Evolutionary conservation across 1,140 invertebrate genomes (phyloP).

Genomic region (Diorhabda sublineata): DNA sequence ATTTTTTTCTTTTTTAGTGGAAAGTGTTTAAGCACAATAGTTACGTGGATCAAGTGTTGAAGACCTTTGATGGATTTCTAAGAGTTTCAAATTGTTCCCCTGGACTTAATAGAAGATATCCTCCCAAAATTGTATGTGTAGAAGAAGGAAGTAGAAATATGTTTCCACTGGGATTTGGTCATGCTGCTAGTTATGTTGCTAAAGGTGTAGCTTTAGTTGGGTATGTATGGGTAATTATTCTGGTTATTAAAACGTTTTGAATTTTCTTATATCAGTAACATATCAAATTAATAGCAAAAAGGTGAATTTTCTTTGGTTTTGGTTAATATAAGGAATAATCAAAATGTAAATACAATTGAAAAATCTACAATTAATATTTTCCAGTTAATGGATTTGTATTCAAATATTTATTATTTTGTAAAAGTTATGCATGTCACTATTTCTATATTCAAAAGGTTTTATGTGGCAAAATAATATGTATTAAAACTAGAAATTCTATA

Average conservation of each 20-base stretch:
- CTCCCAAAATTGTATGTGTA: constrained; percentile 70
- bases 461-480: no score
- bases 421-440: no score
- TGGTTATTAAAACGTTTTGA: constrained; percentile 3
- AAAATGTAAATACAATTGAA: no score
- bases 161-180: constrained; percentile 90
- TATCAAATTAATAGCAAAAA: no score
- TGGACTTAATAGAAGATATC: constrained; percentile 61
- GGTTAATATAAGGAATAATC: no score
- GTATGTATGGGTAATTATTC: constrained; percentile 50
- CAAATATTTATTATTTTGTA: no score
- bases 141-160: constrained; percentile 66
- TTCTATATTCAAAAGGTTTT: no score
- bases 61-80: constrained; percentile 52
- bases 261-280: not conserved
- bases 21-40: constrained; percentile 60
- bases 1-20: constrained; percentile 54
- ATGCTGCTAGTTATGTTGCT: constrained; percentile 78
- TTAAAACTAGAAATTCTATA: no score
- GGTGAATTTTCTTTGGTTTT: no score
- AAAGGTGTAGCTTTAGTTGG: constrained; percentile 76
- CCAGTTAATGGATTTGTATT: no score
- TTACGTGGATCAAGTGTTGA: constrained; percentile 55
- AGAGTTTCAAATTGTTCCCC: constrained; percentile 48
- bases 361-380: no score